A percentile compares a stretch with the other conserved stretches of the same genome.
phyloP scores from a whole-genome alignment of 1,140 invertebrate species.

The Brachionus plicatilis region DNA sequence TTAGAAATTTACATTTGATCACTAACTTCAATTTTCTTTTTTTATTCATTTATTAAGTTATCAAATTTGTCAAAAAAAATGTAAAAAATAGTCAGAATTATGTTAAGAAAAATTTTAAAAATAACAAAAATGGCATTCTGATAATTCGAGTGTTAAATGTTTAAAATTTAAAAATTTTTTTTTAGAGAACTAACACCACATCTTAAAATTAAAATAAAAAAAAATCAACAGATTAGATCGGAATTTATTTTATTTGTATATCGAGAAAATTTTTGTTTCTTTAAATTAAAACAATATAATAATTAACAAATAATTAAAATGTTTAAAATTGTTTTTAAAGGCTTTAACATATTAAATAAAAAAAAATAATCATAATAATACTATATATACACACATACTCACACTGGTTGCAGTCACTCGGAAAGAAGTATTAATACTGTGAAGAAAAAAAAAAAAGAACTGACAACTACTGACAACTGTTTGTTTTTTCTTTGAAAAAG shows the following conservation, averaged over 20 bases:
- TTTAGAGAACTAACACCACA: not conserved
- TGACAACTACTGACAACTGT: not conserved
- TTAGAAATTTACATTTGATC: no score
- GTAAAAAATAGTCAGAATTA: no score
- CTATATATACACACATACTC: not conserved
- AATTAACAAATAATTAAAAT: not conserved
- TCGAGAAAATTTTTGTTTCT: not conserved
- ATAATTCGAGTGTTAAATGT: no score
- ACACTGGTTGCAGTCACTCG: not conserved
- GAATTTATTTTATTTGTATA: not conserved
- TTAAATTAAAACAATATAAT: not conserved
- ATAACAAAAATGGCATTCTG: not conserved
- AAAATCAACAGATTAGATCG: no score
- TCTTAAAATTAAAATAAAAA: no score
- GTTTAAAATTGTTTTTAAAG: not conserved
- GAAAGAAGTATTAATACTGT: not conserved
- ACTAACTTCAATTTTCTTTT: no score
- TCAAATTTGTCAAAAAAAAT: no score
- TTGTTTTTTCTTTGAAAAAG: not conserved
- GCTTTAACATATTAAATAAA: not conserved
- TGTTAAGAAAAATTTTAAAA: no score
- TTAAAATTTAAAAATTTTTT: not conserved
- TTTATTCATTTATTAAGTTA: no score
- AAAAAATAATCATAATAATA: not conserved
- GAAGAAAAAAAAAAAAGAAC: not conserved